Evolutionary conservation across 2,888 invertebrate genomes (phyloP).

Genomic region (Neria commutata): DNA sequence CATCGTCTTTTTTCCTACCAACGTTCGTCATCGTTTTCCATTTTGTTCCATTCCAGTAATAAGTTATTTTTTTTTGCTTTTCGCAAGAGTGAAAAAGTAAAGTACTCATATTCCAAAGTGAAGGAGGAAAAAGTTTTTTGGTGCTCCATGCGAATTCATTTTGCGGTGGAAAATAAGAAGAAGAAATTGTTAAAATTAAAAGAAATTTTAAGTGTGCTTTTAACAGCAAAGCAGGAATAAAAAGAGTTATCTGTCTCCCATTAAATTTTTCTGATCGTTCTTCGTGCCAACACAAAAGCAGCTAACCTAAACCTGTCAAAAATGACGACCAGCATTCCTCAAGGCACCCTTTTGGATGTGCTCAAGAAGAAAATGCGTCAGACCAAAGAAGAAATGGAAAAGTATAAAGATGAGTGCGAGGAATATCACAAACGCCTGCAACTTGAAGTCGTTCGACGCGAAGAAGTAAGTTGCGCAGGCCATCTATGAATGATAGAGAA

Average conservation of each 20-base stretch:
- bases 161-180: constrained; percentile 36
- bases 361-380: constrained; percentile 99
- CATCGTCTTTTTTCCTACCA: too few relatives aligned
- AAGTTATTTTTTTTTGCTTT: too few relatives aligned
- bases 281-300: not conserved
- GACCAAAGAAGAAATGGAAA: constrained; percentile 98
- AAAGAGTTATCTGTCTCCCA: constrained; percentile 36
- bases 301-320: constrained; percentile 43
- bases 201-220: not conserved
- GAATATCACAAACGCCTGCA: constrained; percentile 94
- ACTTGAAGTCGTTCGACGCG: constrained; percentile 93
- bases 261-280: constrained; percentile 10
- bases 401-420: constrained; percentile 97
- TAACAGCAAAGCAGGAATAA: not conserved
- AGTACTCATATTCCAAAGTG: constrained; percentile 30
- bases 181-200: constrained; percentile 23
- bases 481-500: not conserved
- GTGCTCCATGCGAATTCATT: too few relatives aligned
- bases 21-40: too few relatives aligned
- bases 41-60: too few relatives aligned
- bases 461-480: constrained; percentile 90
- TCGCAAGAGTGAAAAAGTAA: too few relatives aligned
- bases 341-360: constrained; percentile 93
- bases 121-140: constrained; percentile 7
- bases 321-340: constrained; percentile 89